phyloP scores from a whole-genome alignment of 2,888 invertebrate genomes.

The Laothoe populi region DNA sequence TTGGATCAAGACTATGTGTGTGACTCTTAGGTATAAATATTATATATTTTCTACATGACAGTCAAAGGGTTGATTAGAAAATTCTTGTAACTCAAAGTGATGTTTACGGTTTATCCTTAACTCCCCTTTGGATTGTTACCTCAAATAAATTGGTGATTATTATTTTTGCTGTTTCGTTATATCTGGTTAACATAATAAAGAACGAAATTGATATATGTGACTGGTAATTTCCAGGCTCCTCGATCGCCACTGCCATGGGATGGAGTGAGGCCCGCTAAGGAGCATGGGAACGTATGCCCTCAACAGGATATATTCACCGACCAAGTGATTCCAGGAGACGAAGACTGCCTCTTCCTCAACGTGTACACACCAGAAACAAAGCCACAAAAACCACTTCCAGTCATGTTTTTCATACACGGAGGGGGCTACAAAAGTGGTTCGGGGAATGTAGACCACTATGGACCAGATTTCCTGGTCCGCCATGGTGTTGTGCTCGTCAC shows the following conservation, averaged over 20 bases:
- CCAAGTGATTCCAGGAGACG: slow-evolving; percentile 44
- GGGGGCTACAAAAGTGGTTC: slow-evolving; percentile 57
- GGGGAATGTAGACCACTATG: slow-evolving; percentile 50
- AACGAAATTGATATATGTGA: background rate
- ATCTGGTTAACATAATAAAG: background rate
- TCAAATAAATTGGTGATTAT: too few species aligned
- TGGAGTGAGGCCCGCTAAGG: slow-evolving; percentile 49
- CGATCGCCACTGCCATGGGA: slow-evolving; percentile 52
- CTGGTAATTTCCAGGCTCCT: slow-evolving; percentile 51
- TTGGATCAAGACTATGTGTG: too few species aligned
- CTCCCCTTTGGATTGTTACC: too few species aligned
- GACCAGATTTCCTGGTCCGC: slow-evolving; percentile 57
- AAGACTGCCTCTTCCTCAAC: slow-evolving; percentile 61
- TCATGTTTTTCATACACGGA: slow-evolving; percentile 63
- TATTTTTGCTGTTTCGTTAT: too few species aligned
- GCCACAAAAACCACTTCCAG: slow-evolving; percentile 44
- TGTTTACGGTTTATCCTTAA: too few species aligned
- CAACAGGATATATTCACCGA: slow-evolving; percentile 49
- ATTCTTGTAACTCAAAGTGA: too few species aligned
- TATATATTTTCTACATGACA: too few species aligned
- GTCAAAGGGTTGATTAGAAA: too few species aligned
- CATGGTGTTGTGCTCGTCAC: slow-evolving; percentile 58
- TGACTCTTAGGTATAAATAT: too few species aligned
- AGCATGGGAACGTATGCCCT: slow-evolving; percentile 51
- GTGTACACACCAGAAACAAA: slow-evolving; percentile 53